Conservation (phyloP, 2,888 invertebrate genomes). For the Hydroisotoma schaefferi region DNA sequence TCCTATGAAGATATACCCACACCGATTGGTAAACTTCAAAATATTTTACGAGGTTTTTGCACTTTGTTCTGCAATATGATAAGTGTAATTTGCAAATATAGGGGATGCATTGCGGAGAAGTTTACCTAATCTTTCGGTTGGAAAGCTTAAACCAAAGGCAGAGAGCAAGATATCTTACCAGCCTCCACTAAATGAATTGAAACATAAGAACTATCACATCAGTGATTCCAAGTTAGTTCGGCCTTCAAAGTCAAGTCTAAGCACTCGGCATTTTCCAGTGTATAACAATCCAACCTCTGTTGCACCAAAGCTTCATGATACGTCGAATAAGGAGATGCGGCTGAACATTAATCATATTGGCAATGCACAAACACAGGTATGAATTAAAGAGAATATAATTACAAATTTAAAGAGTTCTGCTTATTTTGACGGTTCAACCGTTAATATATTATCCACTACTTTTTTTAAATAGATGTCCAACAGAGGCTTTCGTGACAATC, state of each 20-base stretch:
- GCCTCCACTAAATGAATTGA: slow-evolving; percentile 2
- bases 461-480: too few relatives aligned
- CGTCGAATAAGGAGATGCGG: not conserved
- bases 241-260: not conserved
- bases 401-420: too few relatives aligned
- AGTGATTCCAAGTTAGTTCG: slow-evolving; percentile 5
- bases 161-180: not conserved
- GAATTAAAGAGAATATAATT: too few relatives aligned
- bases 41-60: not conserved
- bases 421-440: too few relatives aligned
- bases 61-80: not conserved
- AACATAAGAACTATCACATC: slow-evolving; percentile 2
- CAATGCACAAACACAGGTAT: not conserved
- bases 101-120: slow-evolving; percentile 4
- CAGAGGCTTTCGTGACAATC: too few relatives aligned
- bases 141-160: not conserved
- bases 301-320: not conserved
- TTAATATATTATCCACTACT: too few relatives aligned
- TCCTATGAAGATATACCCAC: slow-evolving; percentile 4
- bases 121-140: slow-evolving; percentile 2
- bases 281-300: not conserved
- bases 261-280: not conserved
- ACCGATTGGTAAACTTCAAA: not conserved
- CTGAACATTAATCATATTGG: not conserved
- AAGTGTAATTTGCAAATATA: not conserved